Evolutionary conservation across 2,113 vertebrate genomes (phyloP).

Genomic region (Passer montanus): DNA sequence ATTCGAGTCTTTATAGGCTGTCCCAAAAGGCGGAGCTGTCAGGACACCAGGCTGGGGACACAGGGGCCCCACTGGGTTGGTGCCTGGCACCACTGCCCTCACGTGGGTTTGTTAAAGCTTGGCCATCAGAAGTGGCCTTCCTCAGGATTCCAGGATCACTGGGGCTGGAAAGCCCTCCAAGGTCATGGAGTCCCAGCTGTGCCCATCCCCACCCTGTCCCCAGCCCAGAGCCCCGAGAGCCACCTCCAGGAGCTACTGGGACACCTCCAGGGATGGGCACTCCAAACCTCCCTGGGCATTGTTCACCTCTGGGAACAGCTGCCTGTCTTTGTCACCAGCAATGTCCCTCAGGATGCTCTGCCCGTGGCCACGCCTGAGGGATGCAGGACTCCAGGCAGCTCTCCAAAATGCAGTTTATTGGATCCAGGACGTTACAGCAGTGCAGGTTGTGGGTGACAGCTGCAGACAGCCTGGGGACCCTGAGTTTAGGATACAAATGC

Average conservation of each 20-base stretch:
- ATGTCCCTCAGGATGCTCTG: background rate
- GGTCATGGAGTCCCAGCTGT: fast-evolving
- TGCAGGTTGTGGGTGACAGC: no score
- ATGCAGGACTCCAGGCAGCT: no score
- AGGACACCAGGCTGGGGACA: background rate
- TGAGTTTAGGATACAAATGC: no score
- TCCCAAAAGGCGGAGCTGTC: background rate
- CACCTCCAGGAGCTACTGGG: fast-evolving
- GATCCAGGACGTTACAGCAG: no score
- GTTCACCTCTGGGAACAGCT: background rate
- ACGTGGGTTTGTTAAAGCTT: fast-evolving
- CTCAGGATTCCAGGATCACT: background rate
- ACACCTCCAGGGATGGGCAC: background rate
- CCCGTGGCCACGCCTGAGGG: no score
- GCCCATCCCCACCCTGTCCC: fast-evolving
- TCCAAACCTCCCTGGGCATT: background rate
- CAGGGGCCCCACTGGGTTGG: fast-evolving
- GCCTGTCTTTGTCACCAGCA: background rate
- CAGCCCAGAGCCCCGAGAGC: background rate
- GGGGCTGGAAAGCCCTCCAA: background rate
- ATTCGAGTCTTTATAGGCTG: background rate
- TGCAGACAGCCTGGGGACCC: no score
- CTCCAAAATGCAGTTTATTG: no score
- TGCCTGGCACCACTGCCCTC: fast-evolving
- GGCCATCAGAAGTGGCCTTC: fast-evolving